Percentiles rank a stretch among this genome's conserved stretches.
Conservation (phyloP, 1,140 invertebrate species). For the Pseudomyrmex concolor region DNA sequence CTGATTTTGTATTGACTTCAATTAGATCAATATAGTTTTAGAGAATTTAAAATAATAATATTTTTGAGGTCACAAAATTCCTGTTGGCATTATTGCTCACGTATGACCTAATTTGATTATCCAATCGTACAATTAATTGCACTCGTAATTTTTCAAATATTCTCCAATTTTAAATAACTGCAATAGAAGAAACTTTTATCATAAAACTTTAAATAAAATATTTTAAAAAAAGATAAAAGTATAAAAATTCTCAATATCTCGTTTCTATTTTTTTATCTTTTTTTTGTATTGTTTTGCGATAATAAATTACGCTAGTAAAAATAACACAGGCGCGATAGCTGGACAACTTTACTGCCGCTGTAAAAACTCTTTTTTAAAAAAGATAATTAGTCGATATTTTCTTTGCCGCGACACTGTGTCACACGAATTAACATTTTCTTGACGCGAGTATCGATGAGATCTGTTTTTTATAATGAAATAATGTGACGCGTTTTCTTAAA, state of each 20-base stretch:
- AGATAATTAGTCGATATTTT: not conserved
- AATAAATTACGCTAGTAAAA: conserved; percentile 2
- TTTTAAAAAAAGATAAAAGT: not conserved
- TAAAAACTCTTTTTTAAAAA: not conserved
- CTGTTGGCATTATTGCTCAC: not conserved
- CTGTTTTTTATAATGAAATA: not conserved
- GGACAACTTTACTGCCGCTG: not conserved
- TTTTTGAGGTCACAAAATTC: not conserved
- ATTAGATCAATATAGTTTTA: conserved; percentile 16
- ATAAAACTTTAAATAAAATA: not conserved
- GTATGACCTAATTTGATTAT: not conserved
- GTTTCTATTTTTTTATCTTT: not conserved
- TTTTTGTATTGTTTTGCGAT: not conserved
- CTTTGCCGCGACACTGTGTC: not conserved
- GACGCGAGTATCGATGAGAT: not conserved
- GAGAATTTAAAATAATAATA: conserved; percentile 13
- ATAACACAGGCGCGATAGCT: not conserved
- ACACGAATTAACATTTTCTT: not conserved
- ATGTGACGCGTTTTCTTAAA: not conserved
- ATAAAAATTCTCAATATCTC: not conserved
- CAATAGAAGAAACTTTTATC: too few relatives aligned
- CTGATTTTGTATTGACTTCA: not conserved
- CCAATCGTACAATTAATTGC: not conserved
- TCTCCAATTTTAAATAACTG: too few relatives aligned
- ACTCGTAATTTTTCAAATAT: too few relatives aligned